Conservation (phyloP, 1,140 invertebrate species). For the Zeugodacus cucurbitae region DNA sequence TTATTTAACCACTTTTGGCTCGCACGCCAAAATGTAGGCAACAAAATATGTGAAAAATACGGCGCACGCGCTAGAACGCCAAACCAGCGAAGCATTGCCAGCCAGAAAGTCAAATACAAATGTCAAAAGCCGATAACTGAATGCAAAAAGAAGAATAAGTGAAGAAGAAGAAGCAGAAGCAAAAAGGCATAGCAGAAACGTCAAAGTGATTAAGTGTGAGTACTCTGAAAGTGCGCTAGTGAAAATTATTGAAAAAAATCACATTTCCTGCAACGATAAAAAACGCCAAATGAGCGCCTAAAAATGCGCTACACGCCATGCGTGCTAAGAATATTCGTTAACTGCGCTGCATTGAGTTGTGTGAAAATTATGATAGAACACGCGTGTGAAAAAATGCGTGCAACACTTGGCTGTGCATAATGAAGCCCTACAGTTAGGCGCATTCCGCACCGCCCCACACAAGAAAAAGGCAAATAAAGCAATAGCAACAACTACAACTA, state of each 20-base stretch:
- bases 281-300: neutral
- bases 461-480: neutral
- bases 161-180: too few species aligned
- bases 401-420: constrained; percentile 37
- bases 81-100: neutral
- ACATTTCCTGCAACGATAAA: neutral
- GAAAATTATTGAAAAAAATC: neutral
- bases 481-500: neutral
- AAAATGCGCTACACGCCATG: neutral
- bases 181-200: neutral
- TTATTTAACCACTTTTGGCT: neutral
- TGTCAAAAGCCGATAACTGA: constrained; percentile 1
- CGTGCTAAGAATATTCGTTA: neutral
- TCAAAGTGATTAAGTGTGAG: neutral
- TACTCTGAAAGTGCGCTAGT: neutral
- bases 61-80: neutral
- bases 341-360: neutral
- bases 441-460: constrained; percentile 25
- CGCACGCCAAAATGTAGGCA: constrained; percentile 6
- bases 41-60: neutral
- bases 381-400: constrained; percentile 28
- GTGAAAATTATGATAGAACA: neutral
- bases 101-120: neutral
- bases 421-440: constrained; percentile 34
- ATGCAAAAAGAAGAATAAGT: neutral